These are phyloP conservation scores for Saccopteryx leptura DNA, from an alignment of 2,113 vertebrate species.

Conservation along the genomic window DNA sequence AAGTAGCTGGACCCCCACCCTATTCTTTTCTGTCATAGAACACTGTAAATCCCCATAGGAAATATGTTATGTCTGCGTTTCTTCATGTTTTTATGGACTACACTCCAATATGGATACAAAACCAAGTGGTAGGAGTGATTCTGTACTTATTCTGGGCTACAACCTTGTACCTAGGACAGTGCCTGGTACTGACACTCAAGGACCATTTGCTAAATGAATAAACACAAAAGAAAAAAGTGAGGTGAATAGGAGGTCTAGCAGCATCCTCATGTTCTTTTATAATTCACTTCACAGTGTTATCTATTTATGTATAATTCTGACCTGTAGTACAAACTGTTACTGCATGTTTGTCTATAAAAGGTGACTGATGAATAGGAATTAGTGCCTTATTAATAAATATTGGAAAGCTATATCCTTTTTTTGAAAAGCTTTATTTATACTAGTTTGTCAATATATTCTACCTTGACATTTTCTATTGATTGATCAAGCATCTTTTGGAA, in stretches of 20 bases:
- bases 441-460: constrained; percentile 5
- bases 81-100: not conserved
- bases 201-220: not conserved
- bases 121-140: not conserved
- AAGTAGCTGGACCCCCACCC: not conserved
- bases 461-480: constrained; percentile 59
- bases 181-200: not conserved
- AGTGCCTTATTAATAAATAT: not conserved
- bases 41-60: not conserved
- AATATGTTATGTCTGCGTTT: not conserved
- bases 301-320: not conserved
- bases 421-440: not conserved
- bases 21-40: not conserved
- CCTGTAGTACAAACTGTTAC: not conserved
- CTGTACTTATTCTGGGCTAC: not conserved
- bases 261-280: not conserved
- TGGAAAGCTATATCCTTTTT: not conserved
- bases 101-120: not conserved
- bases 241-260: not conserved
- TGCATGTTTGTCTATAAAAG: not conserved
- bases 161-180: not conserved
- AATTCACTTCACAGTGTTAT: not conserved
- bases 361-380: not conserved
- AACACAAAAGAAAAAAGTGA: not conserved
- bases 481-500: constrained; percentile 41